phyloP scores from a whole-genome alignment of 2,797 vertebrate species.

The Typhlichthys eigenmanni region DNA sequence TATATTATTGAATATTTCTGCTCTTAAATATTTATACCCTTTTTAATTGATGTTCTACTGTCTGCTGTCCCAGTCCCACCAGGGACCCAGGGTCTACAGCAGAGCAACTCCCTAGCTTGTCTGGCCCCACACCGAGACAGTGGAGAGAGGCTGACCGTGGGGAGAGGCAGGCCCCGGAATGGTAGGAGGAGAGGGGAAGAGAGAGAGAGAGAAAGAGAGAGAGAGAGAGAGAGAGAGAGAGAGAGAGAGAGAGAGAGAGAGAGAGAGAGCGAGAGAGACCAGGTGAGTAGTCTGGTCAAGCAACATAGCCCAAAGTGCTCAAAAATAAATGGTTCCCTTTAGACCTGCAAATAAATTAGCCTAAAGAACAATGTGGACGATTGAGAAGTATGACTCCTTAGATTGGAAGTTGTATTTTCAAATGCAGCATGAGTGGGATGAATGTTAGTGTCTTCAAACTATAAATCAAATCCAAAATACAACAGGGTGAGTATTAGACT shows the following conservation, averaged over 20 bases:
- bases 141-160: conserved; percentile 64
- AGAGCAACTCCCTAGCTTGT: conserved; percentile 59
- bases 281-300: conserved; percentile 10
- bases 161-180: conserved; percentile 29
- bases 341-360: background rate
- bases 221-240: too few species aligned
- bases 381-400: conserved; percentile 1
- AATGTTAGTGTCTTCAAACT: conserved; percentile 32
- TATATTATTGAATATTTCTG: conserved; percentile 82
- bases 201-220: background rate
- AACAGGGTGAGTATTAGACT: conserved; percentile 8
- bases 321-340: background rate
- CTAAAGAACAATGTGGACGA: conserved; percentile 4
- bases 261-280: background rate
- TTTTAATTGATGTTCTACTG: conserved; percentile 84
- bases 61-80: conserved; percentile 71
- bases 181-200: conserved; percentile 18
- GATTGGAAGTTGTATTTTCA: conserved; percentile 26
- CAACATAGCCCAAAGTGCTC: conserved; percentile 13
- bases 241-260: background rate
- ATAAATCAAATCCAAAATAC: conserved; percentile 29
- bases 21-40: conserved; percentile 83
- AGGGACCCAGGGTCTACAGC: conserved; percentile 69
- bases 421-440: conserved; percentile 31
- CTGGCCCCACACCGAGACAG: conserved; percentile 71